These are phyloP conservation scores for Andricus grossulariae DNA, from an alignment of 1,140 invertebrate species.

Conservation along the genomic window DNA sequence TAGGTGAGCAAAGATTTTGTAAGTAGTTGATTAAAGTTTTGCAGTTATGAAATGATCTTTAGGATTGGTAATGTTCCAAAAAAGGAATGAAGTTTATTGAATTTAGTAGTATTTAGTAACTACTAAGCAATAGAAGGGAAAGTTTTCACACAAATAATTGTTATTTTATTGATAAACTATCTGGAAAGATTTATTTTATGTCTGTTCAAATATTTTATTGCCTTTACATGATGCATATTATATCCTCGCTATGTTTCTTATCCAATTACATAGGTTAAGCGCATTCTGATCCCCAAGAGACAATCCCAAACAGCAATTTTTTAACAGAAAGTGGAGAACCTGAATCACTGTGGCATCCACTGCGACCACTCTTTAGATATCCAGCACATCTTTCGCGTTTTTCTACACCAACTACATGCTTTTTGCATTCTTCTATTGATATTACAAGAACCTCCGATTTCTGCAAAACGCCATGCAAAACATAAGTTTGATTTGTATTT, in stretches of 20 bases:
- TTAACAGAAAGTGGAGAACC: conserved; percentile 25
- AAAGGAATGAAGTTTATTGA: too few species aligned
- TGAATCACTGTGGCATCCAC: conserved; percentile 37
- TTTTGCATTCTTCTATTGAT: background rate
- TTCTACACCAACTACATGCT: background rate
- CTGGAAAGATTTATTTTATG: too few species aligned
- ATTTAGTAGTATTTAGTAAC: too few species aligned
- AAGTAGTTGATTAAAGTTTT: too few species aligned
- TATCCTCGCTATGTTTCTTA: background rate
- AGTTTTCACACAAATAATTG: too few species aligned
- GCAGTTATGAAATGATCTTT: too few species aligned
- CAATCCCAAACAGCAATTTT: conserved; percentile 31
- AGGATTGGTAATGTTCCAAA: too few species aligned
- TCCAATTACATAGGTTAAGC: conserved; percentile 31
- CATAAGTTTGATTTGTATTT: background rate
- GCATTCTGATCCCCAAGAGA: conserved; percentile 32
- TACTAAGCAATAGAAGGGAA: too few species aligned
- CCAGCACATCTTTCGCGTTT: conserved; percentile 32
- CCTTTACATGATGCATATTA: too few species aligned
- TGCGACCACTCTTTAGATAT: conserved; percentile 11
- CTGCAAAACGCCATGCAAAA: background rate
- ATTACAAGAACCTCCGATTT: conserved; percentile 30
- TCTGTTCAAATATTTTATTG: too few species aligned
- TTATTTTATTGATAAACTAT: too few species aligned
- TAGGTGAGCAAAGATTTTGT: too few species aligned